These are phyloP conservation scores for Poliocrania exsul DNA, from an alignment of 2,797 vertebrate genomes.

Conservation along the genomic window DNA sequence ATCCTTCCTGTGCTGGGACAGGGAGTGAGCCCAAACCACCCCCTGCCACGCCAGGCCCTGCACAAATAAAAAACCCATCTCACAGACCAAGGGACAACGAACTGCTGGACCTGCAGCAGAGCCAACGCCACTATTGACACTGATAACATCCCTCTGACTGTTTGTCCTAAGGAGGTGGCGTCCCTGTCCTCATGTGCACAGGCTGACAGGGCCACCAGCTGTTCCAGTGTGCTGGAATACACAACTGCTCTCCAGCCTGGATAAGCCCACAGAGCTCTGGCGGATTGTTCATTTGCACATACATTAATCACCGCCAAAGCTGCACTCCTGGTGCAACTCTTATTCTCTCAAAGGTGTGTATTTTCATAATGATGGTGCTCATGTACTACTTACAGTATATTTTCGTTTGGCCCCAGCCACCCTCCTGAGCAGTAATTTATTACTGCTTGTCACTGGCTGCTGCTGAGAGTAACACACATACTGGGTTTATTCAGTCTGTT, in stretches of 20 bases:
- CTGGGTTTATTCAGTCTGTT: not conserved
- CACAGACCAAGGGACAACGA: not conserved
- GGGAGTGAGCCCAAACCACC: not conserved
- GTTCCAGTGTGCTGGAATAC: not conserved
- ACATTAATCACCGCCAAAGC: not conserved
- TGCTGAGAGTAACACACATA: conserved; percentile 3
- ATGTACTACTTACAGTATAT: conserved; percentile 43
- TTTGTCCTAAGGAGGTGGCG: not conserved
- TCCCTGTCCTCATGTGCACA: not conserved
- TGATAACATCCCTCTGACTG: fast-evolving
- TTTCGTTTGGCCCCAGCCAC: conserved; percentile 49
- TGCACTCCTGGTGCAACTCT: not conserved
- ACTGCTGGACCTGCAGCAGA: not conserved
- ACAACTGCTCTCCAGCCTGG: fast-evolving
- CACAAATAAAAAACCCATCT: not conserved
- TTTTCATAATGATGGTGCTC: conserved; percentile 49
- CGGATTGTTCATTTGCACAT: not conserved
- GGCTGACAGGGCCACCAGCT: not conserved
- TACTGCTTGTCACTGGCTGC: conserved; percentile 29
- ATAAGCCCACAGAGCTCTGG: not conserved
- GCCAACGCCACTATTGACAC: not conserved
- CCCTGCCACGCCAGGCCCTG: not conserved
- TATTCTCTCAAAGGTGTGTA: conserved; percentile 25
- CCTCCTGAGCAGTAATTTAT: conserved; percentile 33
- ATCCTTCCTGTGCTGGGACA: not conserved